Evolutionary conservation across 2,797 vertebrate genomes (phyloP), one percentile per base, ranked within the genome.

Genomic region (Nannoperca obscura): DNA sequence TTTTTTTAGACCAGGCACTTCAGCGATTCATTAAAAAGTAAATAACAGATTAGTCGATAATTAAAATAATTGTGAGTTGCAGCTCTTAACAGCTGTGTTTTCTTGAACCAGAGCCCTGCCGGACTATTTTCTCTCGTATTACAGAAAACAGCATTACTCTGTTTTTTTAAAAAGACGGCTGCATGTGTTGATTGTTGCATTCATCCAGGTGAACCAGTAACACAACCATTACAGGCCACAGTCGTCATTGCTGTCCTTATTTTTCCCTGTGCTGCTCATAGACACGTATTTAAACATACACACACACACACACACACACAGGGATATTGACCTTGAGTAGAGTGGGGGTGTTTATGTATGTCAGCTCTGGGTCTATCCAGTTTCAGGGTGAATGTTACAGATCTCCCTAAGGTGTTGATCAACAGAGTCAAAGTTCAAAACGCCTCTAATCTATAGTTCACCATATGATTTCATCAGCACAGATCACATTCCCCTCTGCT

Each of bases 341-440:
- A 54, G 54, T 17, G 46, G 27, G 17, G 54, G 47, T 62, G 63
- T 74, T 13, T 57, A 7, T 47, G 59, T 79, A 59, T 82, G 86
- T 81, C 52, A 34, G 76, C 34, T 77, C 91, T 84, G 92, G 92
- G 78, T 88, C 38, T 19, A 85, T 91, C 93, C 89, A 89, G 93
- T 92, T 91, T 85, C 55, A 87, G 85, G 80, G 68, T 63, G 89
- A 91, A 80, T 47, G 15, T 75, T 76, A 77, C 74, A 64, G 83
- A 62, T 58, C 58, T 62, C 63, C 13, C 44, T 19, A 1, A 11
- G 53, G 54, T 86, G 78, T 92, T 91, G 87, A 91, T 91, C 90
- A 92, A 90, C 86, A 86, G 42, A 89, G 86, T 66, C 92, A 92
- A 93, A 93, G 92, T 90, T 89, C 91, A 91, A 80, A 81, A 54